These are phyloP conservation scores for Myoxocephalus aenaeus DNA, from an alignment of 2,797 vertebrate genomes.

Conservation along the genomic window DNA sequence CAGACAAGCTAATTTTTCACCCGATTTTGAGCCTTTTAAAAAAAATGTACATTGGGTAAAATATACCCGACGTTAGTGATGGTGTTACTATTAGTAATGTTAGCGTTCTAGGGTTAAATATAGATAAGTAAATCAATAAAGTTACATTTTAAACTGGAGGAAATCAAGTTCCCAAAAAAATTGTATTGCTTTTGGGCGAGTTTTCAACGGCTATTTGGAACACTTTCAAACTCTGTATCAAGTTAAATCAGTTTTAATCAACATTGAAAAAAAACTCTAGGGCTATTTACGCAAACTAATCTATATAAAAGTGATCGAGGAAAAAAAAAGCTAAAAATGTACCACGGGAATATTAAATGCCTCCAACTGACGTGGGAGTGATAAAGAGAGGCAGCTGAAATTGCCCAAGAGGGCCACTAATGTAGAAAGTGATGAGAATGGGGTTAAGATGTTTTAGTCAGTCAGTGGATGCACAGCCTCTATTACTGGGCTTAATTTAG, in stretches of 20 bases:
- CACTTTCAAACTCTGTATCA: background rate
- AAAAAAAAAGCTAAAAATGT: conserved; percentile 23
- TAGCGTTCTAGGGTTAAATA: no score
- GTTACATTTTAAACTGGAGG: background rate
- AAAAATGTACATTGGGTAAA: no score
- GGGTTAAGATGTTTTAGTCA: conserved; percentile 64
- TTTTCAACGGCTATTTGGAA: background rate
- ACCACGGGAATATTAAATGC: conserved; percentile 42
- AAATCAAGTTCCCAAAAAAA: background rate
- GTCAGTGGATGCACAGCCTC: conserved; percentile 68
- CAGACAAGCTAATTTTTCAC: no score
- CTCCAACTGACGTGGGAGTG: conserved; percentile 46
- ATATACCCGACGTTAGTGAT: no score
- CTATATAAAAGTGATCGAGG: conserved; percentile 5
- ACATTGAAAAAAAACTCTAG: background rate
- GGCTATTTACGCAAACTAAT: conserved; percentile 32
- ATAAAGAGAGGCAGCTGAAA: conserved; percentile 73
- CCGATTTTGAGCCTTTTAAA: no score
- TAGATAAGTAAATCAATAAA: no score
- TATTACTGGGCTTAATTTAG: conserved; percentile 75
- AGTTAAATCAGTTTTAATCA: conserved; percentile 30
- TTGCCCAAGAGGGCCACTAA: conserved; percentile 70
- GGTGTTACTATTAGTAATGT: no score
- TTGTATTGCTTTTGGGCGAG: background rate
- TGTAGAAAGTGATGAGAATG: conserved; percentile 48